Evolutionary conservation across 1,140 invertebrate species (phyloP).

Genomic region (Gonatopus flavifemur): DNA sequence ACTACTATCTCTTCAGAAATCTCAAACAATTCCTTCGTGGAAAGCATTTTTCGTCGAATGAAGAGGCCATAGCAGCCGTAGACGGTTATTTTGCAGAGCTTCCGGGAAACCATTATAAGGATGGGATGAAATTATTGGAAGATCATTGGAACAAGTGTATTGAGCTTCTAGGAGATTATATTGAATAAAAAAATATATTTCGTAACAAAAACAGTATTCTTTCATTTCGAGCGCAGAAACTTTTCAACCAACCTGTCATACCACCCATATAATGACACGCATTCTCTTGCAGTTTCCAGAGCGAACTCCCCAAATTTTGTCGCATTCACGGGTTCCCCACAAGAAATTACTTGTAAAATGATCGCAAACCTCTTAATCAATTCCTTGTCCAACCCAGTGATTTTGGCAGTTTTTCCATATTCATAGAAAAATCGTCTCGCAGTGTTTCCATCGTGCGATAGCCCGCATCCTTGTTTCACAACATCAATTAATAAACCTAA

Average conservation of each 20-base stretch:
- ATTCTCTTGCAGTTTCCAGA: constrained; percentile 16
- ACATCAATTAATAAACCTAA: constrained; percentile 36
- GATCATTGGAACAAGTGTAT: too few species aligned
- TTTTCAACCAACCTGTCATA: constrained; percentile 32
- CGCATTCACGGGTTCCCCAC: constrained; percentile 16
- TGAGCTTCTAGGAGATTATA: too few species aligned
- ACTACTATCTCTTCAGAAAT: too few species aligned
- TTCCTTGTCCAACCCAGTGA: constrained; percentile 32
- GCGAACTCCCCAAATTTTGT: constrained; percentile 22
- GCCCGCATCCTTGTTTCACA: constrained; percentile 29
- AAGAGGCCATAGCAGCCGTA: too few species aligned
- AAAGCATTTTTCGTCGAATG: too few species aligned
- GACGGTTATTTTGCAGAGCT: too few species aligned
- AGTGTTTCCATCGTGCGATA: constrained; percentile 39
- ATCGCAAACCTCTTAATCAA: constrained; percentile 22
- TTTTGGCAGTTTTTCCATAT: constrained; percentile 25
- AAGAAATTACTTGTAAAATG: constrained; percentile 11
- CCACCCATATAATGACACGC: constrained; percentile 28
- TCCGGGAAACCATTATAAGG: too few species aligned
- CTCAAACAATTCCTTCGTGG: too few species aligned
- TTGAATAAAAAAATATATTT: too few species aligned
- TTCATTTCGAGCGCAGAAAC: too few species aligned
- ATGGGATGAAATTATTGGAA: too few species aligned
- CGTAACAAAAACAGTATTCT: too few species aligned
- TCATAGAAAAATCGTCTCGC: constrained; percentile 35